phyloP scores from a whole-genome alignment of 2,797 vertebrate species.

The Fringilla coelebs region DNA sequence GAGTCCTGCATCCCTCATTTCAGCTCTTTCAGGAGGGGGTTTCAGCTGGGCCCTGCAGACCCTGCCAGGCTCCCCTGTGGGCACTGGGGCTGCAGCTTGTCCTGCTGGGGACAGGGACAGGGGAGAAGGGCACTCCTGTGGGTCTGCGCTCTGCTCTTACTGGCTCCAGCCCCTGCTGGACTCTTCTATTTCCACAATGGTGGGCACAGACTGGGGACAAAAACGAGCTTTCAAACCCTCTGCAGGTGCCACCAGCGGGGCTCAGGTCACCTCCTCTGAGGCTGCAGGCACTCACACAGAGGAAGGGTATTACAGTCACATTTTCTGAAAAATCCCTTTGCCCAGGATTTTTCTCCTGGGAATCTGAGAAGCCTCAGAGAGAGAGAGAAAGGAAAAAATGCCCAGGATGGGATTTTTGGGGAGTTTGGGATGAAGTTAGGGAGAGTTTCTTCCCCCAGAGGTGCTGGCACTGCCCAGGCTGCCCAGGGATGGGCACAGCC shows the following conservation, averaged over 20 bases:
- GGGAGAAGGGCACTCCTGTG: background rate
- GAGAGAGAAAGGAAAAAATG: too few species aligned
- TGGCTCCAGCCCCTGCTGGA: background rate
- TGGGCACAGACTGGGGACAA: background rate
- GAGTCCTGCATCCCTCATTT: too few species aligned
- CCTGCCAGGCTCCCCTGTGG: accelerated
- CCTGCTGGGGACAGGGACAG: background rate
- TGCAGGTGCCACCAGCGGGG: accelerated
- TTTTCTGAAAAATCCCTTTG: too few species aligned
- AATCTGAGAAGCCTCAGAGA: too few species aligned
- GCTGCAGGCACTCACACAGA: background rate
- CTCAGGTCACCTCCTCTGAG: background rate
- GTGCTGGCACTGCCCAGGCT: background rate
- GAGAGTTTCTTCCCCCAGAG: background rate
- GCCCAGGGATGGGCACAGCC: background rate
- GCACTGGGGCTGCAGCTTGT: accelerated
- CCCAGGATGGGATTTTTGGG: too few species aligned
- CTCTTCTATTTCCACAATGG: background rate
- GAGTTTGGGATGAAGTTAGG: too few species aligned
- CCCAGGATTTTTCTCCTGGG: too few species aligned
- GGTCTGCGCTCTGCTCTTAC: background rate
- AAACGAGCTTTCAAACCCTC: background rate
- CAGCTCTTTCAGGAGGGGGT: too few species aligned
- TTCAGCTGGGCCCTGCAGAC: accelerated
- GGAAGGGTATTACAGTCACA: too few species aligned